Percentiles rank a stretch among this genome's conserved stretches.
Conservation (phyloP, 2,888 invertebrate species). For the Eristalis pertinax region DNA sequence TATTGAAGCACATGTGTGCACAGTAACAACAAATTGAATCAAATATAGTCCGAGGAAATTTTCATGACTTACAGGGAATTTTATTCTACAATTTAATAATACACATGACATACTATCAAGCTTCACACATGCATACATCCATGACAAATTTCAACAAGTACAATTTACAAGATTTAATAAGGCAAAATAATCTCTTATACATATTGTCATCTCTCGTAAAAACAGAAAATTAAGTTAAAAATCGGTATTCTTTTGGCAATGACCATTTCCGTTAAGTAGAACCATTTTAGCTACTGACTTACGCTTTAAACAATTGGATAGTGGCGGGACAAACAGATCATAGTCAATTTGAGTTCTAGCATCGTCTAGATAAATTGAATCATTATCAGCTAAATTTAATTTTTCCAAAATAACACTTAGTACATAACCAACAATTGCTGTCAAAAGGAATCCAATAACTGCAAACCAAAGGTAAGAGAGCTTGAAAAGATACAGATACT, state of each 20-base stretch:
- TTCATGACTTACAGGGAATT: not conserved
- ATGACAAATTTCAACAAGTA: too few species aligned
- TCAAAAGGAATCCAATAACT: constrained; percentile 82
- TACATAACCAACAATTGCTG: constrained; percentile 82
- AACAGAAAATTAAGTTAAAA: constrained; percentile 10
- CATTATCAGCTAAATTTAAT: constrained; percentile 78
- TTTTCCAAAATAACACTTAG: constrained; percentile 81
- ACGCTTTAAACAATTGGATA: constrained; percentile 82
- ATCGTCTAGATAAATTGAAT: constrained; percentile 76
- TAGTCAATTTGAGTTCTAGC: constrained; percentile 82
- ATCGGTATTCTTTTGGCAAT: constrained; percentile 46
- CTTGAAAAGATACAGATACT: constrained; percentile 84
- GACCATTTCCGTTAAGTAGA: constrained; percentile 21
- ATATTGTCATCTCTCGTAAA: too few species aligned
- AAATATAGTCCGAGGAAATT: not conserved
- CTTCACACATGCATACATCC: too few species aligned
- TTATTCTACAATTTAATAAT: not conserved
- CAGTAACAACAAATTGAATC: not conserved
- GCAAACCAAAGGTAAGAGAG: constrained; percentile 89
- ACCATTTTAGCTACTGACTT: constrained; percentile 53
- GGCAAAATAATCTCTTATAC: too few species aligned
- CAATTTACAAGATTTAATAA: too few species aligned
- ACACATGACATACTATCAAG: not conserved
- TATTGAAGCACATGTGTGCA: too few species aligned
- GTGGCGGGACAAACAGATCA: constrained; percentile 83